These are phyloP conservation scores for Napeogenes inachia DNA, from an alignment of 2,888 invertebrate genomes.

Conservation along the genomic window DNA sequence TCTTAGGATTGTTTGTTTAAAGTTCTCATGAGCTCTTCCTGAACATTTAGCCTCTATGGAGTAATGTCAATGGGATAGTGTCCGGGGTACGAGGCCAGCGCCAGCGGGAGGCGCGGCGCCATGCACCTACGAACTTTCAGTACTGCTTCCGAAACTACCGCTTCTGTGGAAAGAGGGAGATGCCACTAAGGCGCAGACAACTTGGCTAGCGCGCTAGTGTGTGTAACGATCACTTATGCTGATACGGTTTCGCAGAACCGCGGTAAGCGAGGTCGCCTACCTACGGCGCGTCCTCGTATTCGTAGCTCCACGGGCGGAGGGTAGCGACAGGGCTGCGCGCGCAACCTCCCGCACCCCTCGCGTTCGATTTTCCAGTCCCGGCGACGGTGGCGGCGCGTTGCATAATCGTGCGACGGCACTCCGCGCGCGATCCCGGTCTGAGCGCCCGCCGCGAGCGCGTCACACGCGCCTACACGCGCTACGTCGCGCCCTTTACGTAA, in stretches of 20 bases:
- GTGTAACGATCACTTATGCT: slow-evolving; percentile 28
- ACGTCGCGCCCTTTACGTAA: slow-evolving; percentile 73
- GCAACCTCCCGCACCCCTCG: slow-evolving; percentile 56
- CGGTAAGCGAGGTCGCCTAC: slow-evolving; percentile 40
- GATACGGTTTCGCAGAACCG: slow-evolving; percentile 36
- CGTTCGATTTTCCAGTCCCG: slow-evolving; percentile 67
- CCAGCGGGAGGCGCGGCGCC: slow-evolving; percentile 31
- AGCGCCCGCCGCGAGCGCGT: slow-evolving; percentile 72
- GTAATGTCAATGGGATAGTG: slow-evolving; percentile 56
- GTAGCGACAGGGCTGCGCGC: slow-evolving; percentile 68
- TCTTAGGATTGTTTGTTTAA: too few relatives aligned
- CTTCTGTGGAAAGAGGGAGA: slow-evolving; percentile 35
- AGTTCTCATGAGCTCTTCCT: too few relatives aligned
- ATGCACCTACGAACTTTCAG: slow-evolving; percentile 33
- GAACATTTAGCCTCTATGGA: slow-evolving; percentile 36
- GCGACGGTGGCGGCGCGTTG: slow-evolving; percentile 72
- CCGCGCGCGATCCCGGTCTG: slow-evolving; percentile 73
- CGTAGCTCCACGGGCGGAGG: slow-evolving; percentile 34
- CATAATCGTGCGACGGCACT: slow-evolving; percentile 73
- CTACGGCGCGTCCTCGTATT: slow-evolving; percentile 34
- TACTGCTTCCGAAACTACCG: slow-evolving; percentile 33
- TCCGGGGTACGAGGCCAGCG: slow-evolving; percentile 35
- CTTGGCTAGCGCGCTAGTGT: slow-evolving; percentile 31
- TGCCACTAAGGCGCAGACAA: slow-evolving; percentile 25
- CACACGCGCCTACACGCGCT: slow-evolving; percentile 65